Evolutionary conservation across 64 coral and sea anemone species (phyloP).

Genomic region (Cladopsammia gracilis): DNA sequence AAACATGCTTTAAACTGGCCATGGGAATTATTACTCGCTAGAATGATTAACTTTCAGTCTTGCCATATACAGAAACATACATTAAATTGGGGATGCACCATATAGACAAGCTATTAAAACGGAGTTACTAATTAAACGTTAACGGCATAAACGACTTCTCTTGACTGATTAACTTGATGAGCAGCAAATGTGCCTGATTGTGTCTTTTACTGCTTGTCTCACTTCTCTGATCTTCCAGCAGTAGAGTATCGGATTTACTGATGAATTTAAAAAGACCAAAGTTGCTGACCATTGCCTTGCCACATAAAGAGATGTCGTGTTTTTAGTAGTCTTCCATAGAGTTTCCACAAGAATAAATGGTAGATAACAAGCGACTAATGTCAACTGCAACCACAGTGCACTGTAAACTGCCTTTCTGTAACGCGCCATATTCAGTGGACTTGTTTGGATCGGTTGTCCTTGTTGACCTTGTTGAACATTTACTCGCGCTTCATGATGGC

Average conservation of each 20-base stretch:
- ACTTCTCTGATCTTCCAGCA: conserved; percentile 8
- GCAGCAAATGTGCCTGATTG: not conserved
- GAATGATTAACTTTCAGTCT: too few species aligned
- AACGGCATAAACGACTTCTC: too few species aligned
- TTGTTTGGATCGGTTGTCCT: not conserved
- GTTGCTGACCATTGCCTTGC: not conserved
- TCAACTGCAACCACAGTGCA: not conserved
- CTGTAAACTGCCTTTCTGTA: not conserved
- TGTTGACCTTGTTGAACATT: not conserved
- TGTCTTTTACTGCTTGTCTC: not conserved
- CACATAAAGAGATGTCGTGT: not conserved
- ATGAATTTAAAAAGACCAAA: not conserved
- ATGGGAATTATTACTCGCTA: too few species aligned
- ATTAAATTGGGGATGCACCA: too few species aligned
- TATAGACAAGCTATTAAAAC: too few species aligned
- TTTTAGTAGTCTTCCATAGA: not conserved
- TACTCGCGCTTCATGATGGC: not conserved
- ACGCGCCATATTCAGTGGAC: not conserved
- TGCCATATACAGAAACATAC: too few species aligned
- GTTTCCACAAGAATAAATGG: not conserved
- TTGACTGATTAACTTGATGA: not conserved
- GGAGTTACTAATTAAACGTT: too few species aligned
- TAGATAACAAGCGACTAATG: not conserved
- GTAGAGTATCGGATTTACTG: not conserved
- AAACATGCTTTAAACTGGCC: too few species aligned